Conservation (phyloP, 1,140 invertebrate species). For the Eueides isabella region DNA sequence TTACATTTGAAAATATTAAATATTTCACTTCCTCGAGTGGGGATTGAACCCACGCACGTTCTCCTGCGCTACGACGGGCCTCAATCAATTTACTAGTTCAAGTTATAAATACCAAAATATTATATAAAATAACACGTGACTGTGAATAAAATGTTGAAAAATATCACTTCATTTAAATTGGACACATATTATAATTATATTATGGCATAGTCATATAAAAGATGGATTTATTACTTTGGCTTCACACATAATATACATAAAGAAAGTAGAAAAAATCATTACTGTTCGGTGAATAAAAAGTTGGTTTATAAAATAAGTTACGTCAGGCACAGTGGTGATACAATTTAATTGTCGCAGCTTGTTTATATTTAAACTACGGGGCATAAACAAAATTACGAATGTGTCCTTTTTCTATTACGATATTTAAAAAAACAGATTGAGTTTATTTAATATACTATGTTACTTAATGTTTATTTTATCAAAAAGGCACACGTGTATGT, state of each 20-base stretch:
- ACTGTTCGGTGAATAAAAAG: slow-evolving; percentile 9
- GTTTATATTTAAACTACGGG: neutral
- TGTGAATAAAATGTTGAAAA: too few species aligned
- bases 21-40: too few species aligned
- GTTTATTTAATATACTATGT: neutral
- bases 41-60: too few species aligned
- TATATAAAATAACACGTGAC: too few species aligned
- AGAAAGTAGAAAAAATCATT: neutral
- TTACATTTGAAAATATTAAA: too few species aligned
- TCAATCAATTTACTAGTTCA: too few species aligned
- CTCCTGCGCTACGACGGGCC: too few species aligned
- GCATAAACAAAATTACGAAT: neutral
- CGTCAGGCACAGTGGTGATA: slow-evolving; percentile 19
- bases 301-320: slow-evolving; percentile 16
- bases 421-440: neutral
- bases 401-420: neutral
- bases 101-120: too few species aligned
- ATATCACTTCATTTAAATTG: too few species aligned
- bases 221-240: too few species aligned
- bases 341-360: slow-evolving; percentile 5
- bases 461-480: slow-evolving; percentile 25
- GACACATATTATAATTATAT: too few species aligned
- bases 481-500: slow-evolving; percentile 15
- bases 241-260: neutral
- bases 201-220: too few species aligned